These are phyloP conservation scores for Strigamia crassipes DNA, from an alignment of 2,888 invertebrate genomes.

Conservation along the genomic window DNA sequence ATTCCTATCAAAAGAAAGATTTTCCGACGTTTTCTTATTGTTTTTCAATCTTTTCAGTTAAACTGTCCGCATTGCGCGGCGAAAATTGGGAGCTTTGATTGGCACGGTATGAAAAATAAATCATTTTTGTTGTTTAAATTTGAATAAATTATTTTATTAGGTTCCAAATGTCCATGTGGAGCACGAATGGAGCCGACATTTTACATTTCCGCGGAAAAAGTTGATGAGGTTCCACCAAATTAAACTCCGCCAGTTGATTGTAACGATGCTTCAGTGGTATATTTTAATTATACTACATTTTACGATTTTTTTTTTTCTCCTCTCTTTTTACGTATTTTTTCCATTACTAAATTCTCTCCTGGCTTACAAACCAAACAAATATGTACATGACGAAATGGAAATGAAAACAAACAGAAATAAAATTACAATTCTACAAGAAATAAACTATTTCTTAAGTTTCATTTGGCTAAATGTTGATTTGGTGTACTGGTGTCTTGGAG, in stretches of 20 bases:
- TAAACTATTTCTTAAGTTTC: not conserved
- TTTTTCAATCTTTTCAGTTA: not conserved
- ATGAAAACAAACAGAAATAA: not conserved
- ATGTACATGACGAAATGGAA: not conserved
- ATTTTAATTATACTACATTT: not conserved
- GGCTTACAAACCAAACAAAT: not conserved
- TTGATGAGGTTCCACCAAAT: conserved; percentile 73
- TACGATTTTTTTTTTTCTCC: not conserved
- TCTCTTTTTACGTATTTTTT: not conserved
- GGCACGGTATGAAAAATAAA: conserved; percentile 2
- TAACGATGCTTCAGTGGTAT: conserved; percentile 71
- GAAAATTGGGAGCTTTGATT: conserved; percentile 29
- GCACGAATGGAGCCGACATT: conserved; percentile 87
- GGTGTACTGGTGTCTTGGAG: not conserved
- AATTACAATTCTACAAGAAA: not conserved
- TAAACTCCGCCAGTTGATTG: conserved; percentile 78
- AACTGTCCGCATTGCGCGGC: not conserved
- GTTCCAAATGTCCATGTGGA: conserved; percentile 88
- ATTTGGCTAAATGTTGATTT: not conserved
- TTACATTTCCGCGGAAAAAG: conserved; percentile 65
- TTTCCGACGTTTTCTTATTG: too few relatives aligned
- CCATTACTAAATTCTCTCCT: not conserved
- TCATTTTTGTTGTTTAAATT: not conserved
- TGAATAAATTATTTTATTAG: conserved; percentile 59
- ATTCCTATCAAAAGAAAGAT: too few relatives aligned